Percentiles rank a stretch among this genome's conserved stretches.
phyloP scores from a whole-genome alignment of 1,140 invertebrate genomes.

The Gryon sp. region DNA sequence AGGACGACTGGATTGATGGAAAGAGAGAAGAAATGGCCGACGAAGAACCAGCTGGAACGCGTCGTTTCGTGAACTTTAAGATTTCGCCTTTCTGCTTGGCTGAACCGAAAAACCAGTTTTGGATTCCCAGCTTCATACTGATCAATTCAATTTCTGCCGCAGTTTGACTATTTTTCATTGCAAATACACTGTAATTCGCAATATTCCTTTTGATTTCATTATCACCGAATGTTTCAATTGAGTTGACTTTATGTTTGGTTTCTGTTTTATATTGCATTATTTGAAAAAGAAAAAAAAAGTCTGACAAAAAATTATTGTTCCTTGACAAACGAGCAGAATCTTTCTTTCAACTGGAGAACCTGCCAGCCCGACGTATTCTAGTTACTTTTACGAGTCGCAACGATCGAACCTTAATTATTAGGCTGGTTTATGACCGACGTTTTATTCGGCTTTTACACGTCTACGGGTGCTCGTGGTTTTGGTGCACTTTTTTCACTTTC shows the following conservation, averaged over 20 bases:
- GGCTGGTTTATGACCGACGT: slow-evolving; percentile 69
- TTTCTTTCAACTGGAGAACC: slow-evolving; percentile 35
- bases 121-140: slow-evolving; percentile 29
- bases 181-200: too few relatives aligned
- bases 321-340: slow-evolving; percentile 26
- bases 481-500: slow-evolving; percentile 51
- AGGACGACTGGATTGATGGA: slow-evolving; percentile 10
- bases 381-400: slow-evolving; percentile 75
- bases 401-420: slow-evolving; percentile 77
- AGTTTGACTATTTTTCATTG: too few relatives aligned
- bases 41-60: slow-evolving; percentile 46
- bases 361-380: slow-evolving; percentile 61
- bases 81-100: slow-evolving; percentile 64
- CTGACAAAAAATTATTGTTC: too few relatives aligned
- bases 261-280: too few relatives aligned
- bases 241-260: too few relatives aligned
- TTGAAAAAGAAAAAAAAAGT: too few relatives aligned
- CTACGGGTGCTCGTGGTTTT: slow-evolving; percentile 34
- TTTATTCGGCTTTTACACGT: slow-evolving; percentile 59
- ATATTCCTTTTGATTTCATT: too few relatives aligned
- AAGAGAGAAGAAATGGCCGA: slow-evolving; percentile 3
- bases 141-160: slow-evolving; percentile 27
- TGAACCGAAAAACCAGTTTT: slow-evolving; percentile 66
- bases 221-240: too few relatives aligned
- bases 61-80: slow-evolving; percentile 66